Evolutionary conservation across 2,888 invertebrate species (phyloP).

Genomic region (Microplitis manilae): DNA sequence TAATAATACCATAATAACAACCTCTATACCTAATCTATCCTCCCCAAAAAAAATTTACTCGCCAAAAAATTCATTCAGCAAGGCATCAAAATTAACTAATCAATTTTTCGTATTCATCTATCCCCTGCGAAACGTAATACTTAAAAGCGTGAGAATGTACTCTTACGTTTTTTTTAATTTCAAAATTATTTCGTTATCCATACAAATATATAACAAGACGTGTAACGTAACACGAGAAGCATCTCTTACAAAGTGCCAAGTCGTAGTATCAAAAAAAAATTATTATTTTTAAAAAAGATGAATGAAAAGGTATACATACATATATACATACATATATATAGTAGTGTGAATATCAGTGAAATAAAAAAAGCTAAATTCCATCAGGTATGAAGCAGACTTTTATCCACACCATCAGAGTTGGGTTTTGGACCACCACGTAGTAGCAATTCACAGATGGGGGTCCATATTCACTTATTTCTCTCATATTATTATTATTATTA

Average conservation of each 20-base stretch:
- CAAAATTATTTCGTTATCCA: background rate
- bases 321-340: background rate
- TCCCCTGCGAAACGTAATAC: conserved; percentile 34
- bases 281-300: conserved; percentile 5
- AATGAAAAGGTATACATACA: conserved; percentile 14
- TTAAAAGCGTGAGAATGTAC: conserved; percentile 35
- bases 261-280: background rate
- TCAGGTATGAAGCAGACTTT: conserved; percentile 21
- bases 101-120: conserved; percentile 3
- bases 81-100: background rate
- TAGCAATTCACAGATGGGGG: conserved; percentile 69
- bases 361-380: conserved; percentile 19
- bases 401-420: conserved; percentile 45
- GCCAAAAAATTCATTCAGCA: conserved; percentile 7
- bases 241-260: conserved; percentile 10
- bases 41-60: background rate
- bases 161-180: conserved; percentile 10
- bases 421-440: conserved; percentile 70
- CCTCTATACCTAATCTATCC: no score
- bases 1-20: no score
- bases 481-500: background rate
- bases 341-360: conserved; percentile 11
- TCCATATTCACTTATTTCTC: conserved; percentile 45
- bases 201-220: conserved; percentile 8
- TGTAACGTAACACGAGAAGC: conserved; percentile 23